phyloP scores from a whole-genome alignment of 2,797 vertebrate species.

The Potorous gilbertii region DNA sequence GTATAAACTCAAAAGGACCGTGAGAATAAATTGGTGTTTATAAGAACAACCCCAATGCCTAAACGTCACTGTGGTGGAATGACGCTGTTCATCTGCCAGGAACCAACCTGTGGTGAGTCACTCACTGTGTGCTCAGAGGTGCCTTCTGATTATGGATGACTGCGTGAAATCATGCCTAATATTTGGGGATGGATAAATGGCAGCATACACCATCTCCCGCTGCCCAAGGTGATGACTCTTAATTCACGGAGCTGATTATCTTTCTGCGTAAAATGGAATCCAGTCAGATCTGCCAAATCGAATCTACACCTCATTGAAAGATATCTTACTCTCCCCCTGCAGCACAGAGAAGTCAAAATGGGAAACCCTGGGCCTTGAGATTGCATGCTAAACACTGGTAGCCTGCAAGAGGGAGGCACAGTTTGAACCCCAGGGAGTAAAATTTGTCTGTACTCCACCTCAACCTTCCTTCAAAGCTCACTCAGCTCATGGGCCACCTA shows the following conservation, averaged over 20 bases:
- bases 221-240: slow-evolving; percentile 11
- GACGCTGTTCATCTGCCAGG: not conserved
- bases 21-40: not conserved
- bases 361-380: not conserved
- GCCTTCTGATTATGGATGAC: slow-evolving; percentile 10
- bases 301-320: not conserved
- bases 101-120: not conserved
- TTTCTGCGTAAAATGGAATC: not conserved
- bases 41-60: not conserved
- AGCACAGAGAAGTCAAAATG: not conserved
- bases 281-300: slow-evolving; percentile 4
- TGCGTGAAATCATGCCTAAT: not conserved
- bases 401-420: not conserved
- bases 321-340: not conserved
- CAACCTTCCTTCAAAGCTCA: not conserved
- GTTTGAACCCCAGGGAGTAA: not conserved
- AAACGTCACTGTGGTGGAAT: not conserved
- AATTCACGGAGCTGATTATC: slow-evolving; percentile 7
- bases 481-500: not conserved
- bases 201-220: not conserved
- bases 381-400: not conserved
- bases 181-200: not conserved
- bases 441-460: not conserved
- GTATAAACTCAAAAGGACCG: not conserved
- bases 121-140: not conserved